These are phyloP conservation scores for Cephalopterus ornatus DNA, from an alignment of 2,113 vertebrate species.

Conservation along the genomic window DNA sequence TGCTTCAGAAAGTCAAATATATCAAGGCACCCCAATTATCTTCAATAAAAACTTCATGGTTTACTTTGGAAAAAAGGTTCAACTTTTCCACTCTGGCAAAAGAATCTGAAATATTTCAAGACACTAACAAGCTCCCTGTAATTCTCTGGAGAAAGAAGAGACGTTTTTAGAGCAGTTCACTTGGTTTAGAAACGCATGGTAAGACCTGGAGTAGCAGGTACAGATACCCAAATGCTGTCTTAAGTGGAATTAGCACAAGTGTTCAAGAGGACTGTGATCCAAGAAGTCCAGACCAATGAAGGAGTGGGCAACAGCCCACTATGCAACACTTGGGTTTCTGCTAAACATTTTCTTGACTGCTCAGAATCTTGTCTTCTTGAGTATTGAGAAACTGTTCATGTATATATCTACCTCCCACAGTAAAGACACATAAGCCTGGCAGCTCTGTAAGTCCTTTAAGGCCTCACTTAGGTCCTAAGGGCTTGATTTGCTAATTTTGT, in stretches of 20 bases:
- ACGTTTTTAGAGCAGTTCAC: not conserved
- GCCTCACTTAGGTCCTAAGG: not conserved
- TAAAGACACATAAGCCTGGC: not conserved
- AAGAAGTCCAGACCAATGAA: not conserved
- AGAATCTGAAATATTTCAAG: not conserved
- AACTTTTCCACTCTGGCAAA: not conserved
- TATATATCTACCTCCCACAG: not conserved
- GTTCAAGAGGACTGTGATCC: not conserved
- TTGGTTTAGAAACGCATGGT: not conserved
- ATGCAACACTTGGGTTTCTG: not conserved
- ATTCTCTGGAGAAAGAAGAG: not conserved
- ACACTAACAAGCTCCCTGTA: not conserved
- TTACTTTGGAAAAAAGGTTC: not conserved
- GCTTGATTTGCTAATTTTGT: fast-evolving
- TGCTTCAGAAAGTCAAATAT: not conserved
- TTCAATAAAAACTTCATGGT: not conserved
- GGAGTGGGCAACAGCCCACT: not conserved
- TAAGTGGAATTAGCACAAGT: not conserved
- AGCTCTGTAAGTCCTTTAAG: not conserved
- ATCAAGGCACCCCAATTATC: not conserved
- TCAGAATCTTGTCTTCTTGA: not conserved
- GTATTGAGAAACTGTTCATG: not conserved
- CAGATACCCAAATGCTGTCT: not conserved
- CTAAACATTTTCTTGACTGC: not conserved
- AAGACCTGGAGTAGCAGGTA: not conserved